Base-by-base conservation (phyloP, 2,888 invertebrate species). In the Cataglyphis rosenhaueri region DNA sequence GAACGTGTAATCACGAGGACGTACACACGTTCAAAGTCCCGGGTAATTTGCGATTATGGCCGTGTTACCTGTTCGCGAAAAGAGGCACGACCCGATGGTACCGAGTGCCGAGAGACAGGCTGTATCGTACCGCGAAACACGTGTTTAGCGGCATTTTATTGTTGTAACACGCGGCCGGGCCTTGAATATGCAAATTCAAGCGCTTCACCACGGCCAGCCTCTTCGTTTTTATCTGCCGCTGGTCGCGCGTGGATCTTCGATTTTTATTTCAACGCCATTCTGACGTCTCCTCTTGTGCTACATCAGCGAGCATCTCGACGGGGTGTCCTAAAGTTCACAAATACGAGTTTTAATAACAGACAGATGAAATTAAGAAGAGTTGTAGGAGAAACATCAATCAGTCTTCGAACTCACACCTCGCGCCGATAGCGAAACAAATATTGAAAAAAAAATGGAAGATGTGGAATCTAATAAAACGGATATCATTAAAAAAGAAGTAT, bases 91-190 rank as follows among this genome's bases (percentile, higher is more conserved):
- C 73, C 62, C 66, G 78, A 81, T 48, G 66, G 83, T 29, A 68
- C 38, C 71, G 81, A 59, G 83, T 76, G 82, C 83, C 84, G 73
- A 70, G 81, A 85, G 70, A 70, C 71, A 55, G 71, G 83, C 59
- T 84, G 85, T 88, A 88, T 90, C 84, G 85, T 87, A 82, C 76
- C 78, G 32, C 61, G 83, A 82, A 92, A 91, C 91, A 91, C 86
- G 88, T 91, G 91, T 92, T 92, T 91, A 89, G 88, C 87, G 88
- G 66, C 86, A 88, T 85, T 91, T 92, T 91, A 91, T 92, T 92
- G 89, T 92, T 89, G 89, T 90, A 88, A 86, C 85, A 70, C 81
- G 84, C 81, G 84, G 29, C 82, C 64, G 76, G 48, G 32, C 57
- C 73, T 65, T 83, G 83, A 89, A 85, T 89, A 89, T 89, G 88